phyloP scores from a whole-genome alignment of 37 sponge, comb jelly and placozoan species.

The Chondrosia reniformis region DNA sequence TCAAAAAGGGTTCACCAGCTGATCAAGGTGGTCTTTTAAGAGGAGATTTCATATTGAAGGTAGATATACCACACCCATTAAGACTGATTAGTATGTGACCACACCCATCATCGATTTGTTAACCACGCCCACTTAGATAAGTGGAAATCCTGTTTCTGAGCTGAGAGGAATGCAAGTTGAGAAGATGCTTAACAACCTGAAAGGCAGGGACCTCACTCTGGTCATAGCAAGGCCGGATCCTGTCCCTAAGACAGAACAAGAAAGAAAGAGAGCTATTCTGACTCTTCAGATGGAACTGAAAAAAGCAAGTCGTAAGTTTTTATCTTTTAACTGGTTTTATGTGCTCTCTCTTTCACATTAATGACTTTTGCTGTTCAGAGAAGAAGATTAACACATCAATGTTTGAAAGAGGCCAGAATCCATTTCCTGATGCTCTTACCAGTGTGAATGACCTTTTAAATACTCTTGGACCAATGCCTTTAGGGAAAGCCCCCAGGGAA shows the following conservation, averaged over 20 bases:
- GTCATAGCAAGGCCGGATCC: slow-evolving; percentile 42
- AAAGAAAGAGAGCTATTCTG: slow-evolving; percentile 26
- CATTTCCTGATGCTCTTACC: neutral
- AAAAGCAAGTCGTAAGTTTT: neutral
- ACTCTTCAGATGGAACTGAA: slow-evolving; percentile 36
- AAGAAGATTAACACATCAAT: neutral
- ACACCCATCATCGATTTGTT: neutral
- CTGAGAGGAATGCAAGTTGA: slow-evolving; percentile 1
- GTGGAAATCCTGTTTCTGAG: slow-evolving; percentile 24
- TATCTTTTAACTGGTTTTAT: neutral
- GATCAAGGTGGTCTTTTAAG: slow-evolving; percentile 28
- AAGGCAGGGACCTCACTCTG: slow-evolving; percentile 23
- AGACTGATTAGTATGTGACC: neutral
- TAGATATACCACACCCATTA: neutral
- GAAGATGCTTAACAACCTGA: slow-evolving; percentile 19
- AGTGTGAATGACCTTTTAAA: neutral
- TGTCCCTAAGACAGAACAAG: slow-evolving; percentile 29
- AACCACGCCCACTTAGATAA: neutral
- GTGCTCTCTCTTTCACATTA: neutral
- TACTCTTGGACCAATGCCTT: neutral
- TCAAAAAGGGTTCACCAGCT: slow-evolving; percentile 32
- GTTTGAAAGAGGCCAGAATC: neutral
- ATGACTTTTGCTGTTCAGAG: neutral
- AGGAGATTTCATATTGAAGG: slow-evolving; percentile 50
- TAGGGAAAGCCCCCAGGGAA: neutral